phyloP scores from a whole-genome alignment of 2,797 vertebrate genomes.

The Propithecus deckenii region DNA sequence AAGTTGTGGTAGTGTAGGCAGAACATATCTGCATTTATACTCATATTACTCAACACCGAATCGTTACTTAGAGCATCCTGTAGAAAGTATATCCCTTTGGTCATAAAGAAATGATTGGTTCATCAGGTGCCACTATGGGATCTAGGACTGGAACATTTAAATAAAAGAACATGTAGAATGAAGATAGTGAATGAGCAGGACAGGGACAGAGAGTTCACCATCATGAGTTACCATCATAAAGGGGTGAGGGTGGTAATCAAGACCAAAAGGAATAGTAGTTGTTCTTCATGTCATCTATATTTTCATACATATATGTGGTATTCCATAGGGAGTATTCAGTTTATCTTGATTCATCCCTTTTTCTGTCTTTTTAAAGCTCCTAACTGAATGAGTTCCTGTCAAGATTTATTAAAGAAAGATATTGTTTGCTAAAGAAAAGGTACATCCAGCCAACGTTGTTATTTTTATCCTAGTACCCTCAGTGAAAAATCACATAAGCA shows the following conservation, averaged over 20 bases:
- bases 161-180: not conserved
- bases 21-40: not conserved
- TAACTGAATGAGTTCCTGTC: not conserved
- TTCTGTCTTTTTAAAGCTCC: slow-evolving; percentile 1
- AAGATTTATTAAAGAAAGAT: slow-evolving; percentile 26
- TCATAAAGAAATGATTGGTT: not conserved
- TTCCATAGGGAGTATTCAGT: not conserved
- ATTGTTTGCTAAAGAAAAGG: not conserved
- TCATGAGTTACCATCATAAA: not conserved
- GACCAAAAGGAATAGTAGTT: not conserved
- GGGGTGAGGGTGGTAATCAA: rapidly evolving
- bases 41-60: not conserved
- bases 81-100: not conserved
- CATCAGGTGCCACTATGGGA: not conserved
- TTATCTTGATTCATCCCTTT: not conserved
- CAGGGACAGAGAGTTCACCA: not conserved
- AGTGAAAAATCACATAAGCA: slow-evolving; percentile 8
- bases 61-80: not conserved
- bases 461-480: not conserved
- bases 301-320: not conserved
- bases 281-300: not conserved
- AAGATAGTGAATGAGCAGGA: not conserved
- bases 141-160: not conserved
- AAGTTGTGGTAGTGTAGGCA: not conserved
- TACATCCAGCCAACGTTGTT: not conserved